These are phyloP conservation scores for Aplysina aerophoba DNA, from an alignment of 37 sponge, comb jelly and placozoan genomes.

Conservation along the genomic window DNA sequence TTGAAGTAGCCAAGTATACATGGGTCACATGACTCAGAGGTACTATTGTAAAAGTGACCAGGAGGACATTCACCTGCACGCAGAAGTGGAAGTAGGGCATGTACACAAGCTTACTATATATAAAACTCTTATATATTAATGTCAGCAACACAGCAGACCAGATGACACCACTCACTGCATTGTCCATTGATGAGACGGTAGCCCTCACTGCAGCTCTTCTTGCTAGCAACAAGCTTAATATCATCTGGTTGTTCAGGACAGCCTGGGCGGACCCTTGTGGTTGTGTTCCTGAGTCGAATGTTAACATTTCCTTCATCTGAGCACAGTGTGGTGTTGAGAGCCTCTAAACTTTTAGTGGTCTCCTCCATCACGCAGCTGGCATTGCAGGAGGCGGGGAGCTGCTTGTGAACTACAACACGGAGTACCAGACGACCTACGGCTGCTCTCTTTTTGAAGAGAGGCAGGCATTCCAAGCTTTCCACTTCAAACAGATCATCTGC, in stretches of 20 bases:
- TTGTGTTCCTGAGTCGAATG: not conserved
- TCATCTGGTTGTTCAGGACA: not conserved
- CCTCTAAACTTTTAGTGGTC: not conserved
- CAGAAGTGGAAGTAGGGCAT: too few species aligned
- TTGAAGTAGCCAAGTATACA: slow-evolving; percentile 6
- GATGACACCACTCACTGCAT: slow-evolving; percentile 2
- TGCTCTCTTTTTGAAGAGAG: slow-evolving; percentile 6
- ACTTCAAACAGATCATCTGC: not conserved
- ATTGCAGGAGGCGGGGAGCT: not conserved
- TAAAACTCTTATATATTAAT: not conserved
- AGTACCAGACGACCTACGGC: not conserved
- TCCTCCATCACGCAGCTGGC: not conserved
- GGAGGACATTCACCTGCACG: slow-evolving; percentile 7
- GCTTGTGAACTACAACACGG: not conserved
- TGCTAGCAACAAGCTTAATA: not conserved
- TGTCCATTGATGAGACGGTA: slow-evolving; percentile 4
- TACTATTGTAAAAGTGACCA: not conserved
- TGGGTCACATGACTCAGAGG: slow-evolving; percentile 21
- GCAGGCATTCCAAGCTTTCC: not conserved
- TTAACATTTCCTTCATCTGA: not conserved
- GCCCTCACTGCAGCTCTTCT: not conserved
- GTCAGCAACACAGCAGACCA: too few species aligned
- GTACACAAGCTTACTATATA: not conserved
- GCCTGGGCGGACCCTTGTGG: not conserved
- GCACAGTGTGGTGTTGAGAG: not conserved